Percentiles rank a stretch among this genome's conserved stretches.
These are phyloP conservation scores for Salpingus planirostris DNA, from an alignment of 2,888 invertebrate genomes.

Conservation along the genomic window DNA sequence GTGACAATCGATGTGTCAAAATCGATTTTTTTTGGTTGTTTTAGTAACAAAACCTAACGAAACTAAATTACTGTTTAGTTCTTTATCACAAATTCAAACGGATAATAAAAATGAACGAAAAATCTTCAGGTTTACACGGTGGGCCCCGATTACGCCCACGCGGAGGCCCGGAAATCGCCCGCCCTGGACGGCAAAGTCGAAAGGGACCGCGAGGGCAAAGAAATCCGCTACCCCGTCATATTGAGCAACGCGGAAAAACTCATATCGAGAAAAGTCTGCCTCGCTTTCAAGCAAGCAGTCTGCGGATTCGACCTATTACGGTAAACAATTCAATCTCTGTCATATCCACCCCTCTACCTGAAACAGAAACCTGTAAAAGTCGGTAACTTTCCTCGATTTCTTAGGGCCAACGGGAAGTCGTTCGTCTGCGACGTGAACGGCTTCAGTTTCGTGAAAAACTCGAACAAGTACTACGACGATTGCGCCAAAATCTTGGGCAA, in stretches of 20 bases:
- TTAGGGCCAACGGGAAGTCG: constrained; percentile 93
- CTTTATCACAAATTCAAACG: too few species aligned
- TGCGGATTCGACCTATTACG: constrained; percentile 96
- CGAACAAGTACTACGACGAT: constrained; percentile 99
- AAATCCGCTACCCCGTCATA: constrained; percentile 97
- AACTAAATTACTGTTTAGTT: too few species aligned
- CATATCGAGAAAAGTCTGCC: constrained; percentile 94
- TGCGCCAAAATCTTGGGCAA: constrained; percentile 97
- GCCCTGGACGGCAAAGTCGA: constrained; percentile 98
- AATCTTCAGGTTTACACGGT: constrained; percentile 93
- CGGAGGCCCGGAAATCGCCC: constrained; percentile 97
- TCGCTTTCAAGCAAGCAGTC: constrained; percentile 96
- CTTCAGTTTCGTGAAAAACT: constrained; percentile 99
- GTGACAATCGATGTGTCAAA: too few species aligned
- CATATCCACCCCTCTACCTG: too few species aligned
- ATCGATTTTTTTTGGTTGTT: too few species aligned
- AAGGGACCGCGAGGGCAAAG: constrained; percentile 94
- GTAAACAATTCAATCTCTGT: constrained; percentile 33
- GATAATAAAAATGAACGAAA: too few species aligned
- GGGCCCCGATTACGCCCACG: constrained; percentile 98
- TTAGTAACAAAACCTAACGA: too few species aligned
- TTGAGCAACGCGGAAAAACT: constrained; percentile 94
- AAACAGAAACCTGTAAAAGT: too few species aligned
- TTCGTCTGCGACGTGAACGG: constrained; percentile 99
- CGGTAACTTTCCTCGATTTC: too few species aligned